A percentile compares a stretch with the other conserved stretches of the same genome.
phyloP scores from a whole-genome alignment of 2,888 invertebrate genomes.

The Drosophila ustulata region DNA sequence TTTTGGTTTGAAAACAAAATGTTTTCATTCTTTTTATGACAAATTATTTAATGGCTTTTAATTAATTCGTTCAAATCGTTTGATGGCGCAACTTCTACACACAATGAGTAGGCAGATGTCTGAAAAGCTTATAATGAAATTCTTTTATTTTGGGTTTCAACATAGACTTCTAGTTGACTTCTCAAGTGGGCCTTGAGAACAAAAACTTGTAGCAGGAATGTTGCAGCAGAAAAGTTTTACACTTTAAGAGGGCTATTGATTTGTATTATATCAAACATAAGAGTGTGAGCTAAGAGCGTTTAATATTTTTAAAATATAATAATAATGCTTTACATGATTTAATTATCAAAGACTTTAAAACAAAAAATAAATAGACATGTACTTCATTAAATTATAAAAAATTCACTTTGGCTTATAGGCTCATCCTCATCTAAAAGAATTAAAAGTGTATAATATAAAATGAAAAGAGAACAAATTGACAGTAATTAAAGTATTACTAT shows the following conservation, averaged over 20 bases:
- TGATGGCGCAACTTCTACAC: conserved; percentile 35
- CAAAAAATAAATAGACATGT: too few species aligned
- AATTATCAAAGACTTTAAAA: too few species aligned
- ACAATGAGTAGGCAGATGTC: conserved; percentile 67
- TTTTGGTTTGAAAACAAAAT: conserved; percentile 36
- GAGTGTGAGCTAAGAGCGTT: too few species aligned
- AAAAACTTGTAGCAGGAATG: background rate
- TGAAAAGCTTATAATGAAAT: conserved; percentile 13
- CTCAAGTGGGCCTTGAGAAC: background rate
- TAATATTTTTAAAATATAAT: too few species aligned
- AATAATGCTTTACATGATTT: too few species aligned
- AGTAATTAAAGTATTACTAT: too few species aligned
- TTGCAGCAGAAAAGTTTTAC: background rate
- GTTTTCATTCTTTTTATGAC: conserved; percentile 64
- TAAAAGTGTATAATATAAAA: too few species aligned
- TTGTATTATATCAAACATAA: background rate
- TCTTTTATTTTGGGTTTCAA: conserved; percentile 4
- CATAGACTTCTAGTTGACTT: background rate
- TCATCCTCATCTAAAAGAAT: background rate
- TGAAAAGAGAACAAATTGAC: background rate
- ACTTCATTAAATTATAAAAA: background rate
- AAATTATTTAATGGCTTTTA: conserved; percentile 77
- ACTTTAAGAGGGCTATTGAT: background rate
- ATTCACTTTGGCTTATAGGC: too few species aligned
- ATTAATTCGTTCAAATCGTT: conserved; percentile 62